phyloP scores from a whole-genome alignment of 2,113 vertebrate species.

The Pitta sordida region DNA sequence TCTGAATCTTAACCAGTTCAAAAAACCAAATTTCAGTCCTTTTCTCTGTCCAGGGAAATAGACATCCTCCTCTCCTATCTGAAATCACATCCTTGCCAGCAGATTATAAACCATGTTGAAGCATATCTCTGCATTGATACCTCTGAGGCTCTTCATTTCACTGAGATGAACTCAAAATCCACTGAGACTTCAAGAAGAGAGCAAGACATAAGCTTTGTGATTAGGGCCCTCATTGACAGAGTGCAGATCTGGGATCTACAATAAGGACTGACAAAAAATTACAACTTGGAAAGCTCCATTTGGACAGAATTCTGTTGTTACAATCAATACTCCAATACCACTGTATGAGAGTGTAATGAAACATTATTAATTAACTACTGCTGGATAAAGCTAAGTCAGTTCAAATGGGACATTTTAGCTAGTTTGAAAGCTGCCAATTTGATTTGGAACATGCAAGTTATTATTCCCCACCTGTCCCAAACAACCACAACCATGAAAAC shows the following conservation, averaged over 20 bases:
- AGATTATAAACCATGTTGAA: not conserved
- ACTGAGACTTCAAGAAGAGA: not conserved
- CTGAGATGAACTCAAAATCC: not conserved
- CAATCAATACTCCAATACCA: not conserved
- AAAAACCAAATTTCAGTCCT: not conserved
- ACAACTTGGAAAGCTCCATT: not conserved
- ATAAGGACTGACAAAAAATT: not conserved
- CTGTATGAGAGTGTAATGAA: not conserved
- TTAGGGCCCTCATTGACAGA: not conserved
- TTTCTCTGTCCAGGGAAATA: not conserved
- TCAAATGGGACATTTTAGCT: not conserved
- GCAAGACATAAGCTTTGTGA: not conserved
- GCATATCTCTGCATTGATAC: not conserved
- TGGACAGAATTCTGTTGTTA: not conserved
- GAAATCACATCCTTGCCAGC: not conserved
- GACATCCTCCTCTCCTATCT: not conserved
- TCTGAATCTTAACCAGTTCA: not conserved
- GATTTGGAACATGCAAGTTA: not conserved
- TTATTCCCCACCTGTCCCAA: too few species aligned
- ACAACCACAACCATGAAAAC: not conserved
- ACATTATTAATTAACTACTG: not conserved
- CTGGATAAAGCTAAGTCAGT: not conserved
- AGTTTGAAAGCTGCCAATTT: not conserved
- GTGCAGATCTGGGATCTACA: not conserved
- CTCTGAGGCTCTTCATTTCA: not conserved